Percentiles rank a stretch among this genome's conserved stretches.
These are phyloP conservation scores for Lepisosteus osseus DNA, from an alignment of 2,113 vertebrate species.

Conservation along the genomic window DNA sequence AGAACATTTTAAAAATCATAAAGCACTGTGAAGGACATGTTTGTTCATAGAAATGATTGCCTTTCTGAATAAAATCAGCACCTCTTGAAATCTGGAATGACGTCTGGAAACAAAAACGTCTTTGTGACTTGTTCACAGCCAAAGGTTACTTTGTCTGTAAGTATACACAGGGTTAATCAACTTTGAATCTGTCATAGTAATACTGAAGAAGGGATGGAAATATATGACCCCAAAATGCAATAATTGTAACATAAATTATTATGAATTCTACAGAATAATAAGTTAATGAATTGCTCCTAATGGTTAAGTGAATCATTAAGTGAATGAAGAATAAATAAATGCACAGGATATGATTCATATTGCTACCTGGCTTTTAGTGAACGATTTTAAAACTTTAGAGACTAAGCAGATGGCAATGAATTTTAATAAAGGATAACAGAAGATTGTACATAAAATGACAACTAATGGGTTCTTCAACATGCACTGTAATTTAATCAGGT, in stretches of 20 bases:
- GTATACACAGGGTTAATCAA: background rate
- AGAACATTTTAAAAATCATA: background rate
- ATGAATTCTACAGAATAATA: conserved; percentile 32
- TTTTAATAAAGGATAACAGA: conserved; percentile 70
- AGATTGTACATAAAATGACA: conserved; percentile 52
- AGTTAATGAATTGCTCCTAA: conserved; percentile 31
- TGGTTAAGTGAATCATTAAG: conserved; percentile 21
- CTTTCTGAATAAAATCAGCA: background rate
- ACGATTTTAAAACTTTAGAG: conserved; percentile 40
- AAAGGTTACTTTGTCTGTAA: background rate
- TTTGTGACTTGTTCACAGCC: background rate
- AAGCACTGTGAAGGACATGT: background rate
- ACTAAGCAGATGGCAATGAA: conserved; percentile 69
- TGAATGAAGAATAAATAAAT: conserved; percentile 41
- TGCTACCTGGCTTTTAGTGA: conserved; percentile 43
- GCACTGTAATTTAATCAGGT: conserved; percentile 65
- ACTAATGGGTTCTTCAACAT: conserved; percentile 65
- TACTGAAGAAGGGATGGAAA: background rate
- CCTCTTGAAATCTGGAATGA: background rate
- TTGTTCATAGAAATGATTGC: background rate
- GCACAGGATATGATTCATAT: conserved; percentile 42
- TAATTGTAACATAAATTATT: conserved; percentile 29
- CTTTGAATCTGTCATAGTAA: conserved; percentile 4
- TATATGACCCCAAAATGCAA: conserved; percentile 23
- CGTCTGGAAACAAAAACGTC: background rate